A percentile compares a stretch with the other conserved stretches of the same genome.
These are phyloP conservation scores for Drosophila subpulchrella DNA, from an alignment of 1,140 invertebrate genomes.

Conservation along the genomic window DNA sequence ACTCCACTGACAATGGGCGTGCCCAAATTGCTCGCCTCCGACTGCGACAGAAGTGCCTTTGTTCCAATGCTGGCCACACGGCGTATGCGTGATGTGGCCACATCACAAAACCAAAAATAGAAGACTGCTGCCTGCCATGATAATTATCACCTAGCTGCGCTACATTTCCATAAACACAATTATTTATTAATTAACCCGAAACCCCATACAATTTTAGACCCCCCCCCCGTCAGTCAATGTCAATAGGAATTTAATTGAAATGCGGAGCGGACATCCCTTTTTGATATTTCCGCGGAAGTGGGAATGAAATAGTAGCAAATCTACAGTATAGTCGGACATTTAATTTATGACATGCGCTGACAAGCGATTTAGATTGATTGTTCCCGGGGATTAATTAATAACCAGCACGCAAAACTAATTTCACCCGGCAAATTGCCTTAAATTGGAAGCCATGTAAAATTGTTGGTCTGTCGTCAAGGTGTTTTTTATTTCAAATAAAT, in stretches of 20 bases:
- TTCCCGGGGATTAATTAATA: slow-evolving; percentile 70
- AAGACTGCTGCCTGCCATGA: slow-evolving; percentile 2
- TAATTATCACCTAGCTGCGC: slow-evolving; percentile 61
- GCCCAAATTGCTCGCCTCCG: slow-evolving; percentile 38
- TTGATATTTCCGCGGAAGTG: slow-evolving; percentile 32
- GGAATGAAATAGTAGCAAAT: slow-evolving; percentile 1
- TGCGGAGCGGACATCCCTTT: slow-evolving; percentile 48
- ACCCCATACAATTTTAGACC: slow-evolving; percentile 18
- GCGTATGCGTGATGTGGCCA: slow-evolving; percentile 64
- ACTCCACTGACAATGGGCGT: slow-evolving; percentile 41
- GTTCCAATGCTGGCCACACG: slow-evolving; percentile 30
- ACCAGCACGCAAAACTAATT: slow-evolving; percentile 69
- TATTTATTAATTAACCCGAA: slow-evolving; percentile 74
- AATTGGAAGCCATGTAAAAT: slow-evolving; percentile 23
- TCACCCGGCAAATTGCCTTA: slow-evolving; percentile 50
- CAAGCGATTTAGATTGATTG: slow-evolving; percentile 81
- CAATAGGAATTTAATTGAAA: slow-evolving; percentile 50
- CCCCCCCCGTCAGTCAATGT: slow-evolving; percentile 27
- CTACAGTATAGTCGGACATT: slow-evolving; percentile 31
- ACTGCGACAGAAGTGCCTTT: slow-evolving; percentile 52
- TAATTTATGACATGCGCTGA: slow-evolving; percentile 62
- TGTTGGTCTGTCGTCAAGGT: slow-evolving; percentile 50
- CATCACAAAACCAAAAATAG: slow-evolving; percentile 24
- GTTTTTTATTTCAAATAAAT: slow-evolving; percentile 43
- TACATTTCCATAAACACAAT: slow-evolving; percentile 72